Evolutionary conservation across 2,797 vertebrate species (phyloP).

Genomic region (Sparus aurata): DNA sequence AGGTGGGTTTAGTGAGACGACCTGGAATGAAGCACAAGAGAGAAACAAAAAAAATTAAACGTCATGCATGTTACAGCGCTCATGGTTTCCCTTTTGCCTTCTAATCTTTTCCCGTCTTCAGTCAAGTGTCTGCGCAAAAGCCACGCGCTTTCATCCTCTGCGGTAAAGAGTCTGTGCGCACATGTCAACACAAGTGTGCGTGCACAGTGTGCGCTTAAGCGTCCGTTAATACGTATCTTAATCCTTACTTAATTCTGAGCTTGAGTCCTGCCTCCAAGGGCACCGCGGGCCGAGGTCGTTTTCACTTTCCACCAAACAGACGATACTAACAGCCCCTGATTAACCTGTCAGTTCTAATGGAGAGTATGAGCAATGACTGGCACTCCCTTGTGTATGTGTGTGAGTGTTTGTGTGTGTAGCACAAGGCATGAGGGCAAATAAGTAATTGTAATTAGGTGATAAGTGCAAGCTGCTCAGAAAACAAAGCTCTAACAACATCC

Average conservation of each 20-base stretch:
- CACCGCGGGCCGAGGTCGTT: slow-evolving; percentile 33
- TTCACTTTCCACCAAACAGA: slow-evolving; percentile 7
- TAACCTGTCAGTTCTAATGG: slow-evolving; percentile 9
- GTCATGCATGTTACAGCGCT: neutral
- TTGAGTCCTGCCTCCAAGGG: slow-evolving; percentile 29
- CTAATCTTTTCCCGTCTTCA: neutral
- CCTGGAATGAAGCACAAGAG: slow-evolving; percentile 58
- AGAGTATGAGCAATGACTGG: neutral
- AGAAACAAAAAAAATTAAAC: slow-evolving; percentile 21
- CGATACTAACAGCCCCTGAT: slow-evolving; percentile 7
- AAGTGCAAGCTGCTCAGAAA: slow-evolving; percentile 35
- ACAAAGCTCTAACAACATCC: slow-evolving; percentile 60
- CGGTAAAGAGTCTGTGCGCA: slow-evolving; percentile 6
- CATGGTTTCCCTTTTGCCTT: neutral
- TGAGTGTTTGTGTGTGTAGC: neutral
- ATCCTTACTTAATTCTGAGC: slow-evolving; percentile 39
- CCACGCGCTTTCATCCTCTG: neutral
- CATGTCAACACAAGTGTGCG: slow-evolving; percentile 12
- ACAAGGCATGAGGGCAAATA: neutral
- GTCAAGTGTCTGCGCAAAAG: neutral
- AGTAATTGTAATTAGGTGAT: slow-evolving; percentile 50
- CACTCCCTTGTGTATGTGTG: neutral
- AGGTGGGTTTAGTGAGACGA: slow-evolving; percentile 21
- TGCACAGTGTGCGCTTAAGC: slow-evolving; percentile 28
- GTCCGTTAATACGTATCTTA: slow-evolving; percentile 9